phyloP scores from a whole-genome alignment of 1,140 invertebrate species.

The Aphelinus atriplicis region DNA sequence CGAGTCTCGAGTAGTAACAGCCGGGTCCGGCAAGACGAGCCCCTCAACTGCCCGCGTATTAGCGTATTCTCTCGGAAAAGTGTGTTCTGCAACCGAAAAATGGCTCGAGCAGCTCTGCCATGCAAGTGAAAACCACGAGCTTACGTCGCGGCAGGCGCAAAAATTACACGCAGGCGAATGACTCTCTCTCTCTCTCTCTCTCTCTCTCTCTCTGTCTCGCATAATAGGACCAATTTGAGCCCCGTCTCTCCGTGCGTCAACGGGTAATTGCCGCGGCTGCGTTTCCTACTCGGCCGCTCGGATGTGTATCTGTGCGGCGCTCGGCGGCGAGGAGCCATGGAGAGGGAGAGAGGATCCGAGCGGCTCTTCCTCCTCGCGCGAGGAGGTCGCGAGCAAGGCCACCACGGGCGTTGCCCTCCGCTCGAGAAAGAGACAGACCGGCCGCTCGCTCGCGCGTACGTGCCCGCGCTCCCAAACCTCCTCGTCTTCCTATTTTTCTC shows the following conservation, averaged over 20 bases:
- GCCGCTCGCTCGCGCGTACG: neutral
- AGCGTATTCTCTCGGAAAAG: too few species aligned
- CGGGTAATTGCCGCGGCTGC: conserved; percentile 19
- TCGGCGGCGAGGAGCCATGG: neutral
- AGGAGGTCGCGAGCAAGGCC: conserved; percentile 65
- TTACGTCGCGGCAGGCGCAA: too few species aligned
- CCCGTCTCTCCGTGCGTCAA: too few species aligned
- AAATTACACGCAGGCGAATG: neutral
- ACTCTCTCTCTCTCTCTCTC: neutral
- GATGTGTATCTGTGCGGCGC: neutral
- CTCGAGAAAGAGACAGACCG: neutral
- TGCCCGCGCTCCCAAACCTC: neutral
- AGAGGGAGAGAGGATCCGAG: conserved; percentile 27
- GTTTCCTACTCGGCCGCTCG: conserved; percentile 22
- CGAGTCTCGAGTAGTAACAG: too few species aligned
- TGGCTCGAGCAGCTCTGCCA: too few species aligned
- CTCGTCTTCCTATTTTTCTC: conserved; percentile 5
- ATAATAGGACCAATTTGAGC: neutral
- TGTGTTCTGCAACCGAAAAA: too few species aligned
- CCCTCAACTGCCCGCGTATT: too few species aligned
- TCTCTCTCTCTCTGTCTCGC: neutral
- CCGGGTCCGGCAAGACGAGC: too few species aligned
- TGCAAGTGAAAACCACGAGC: too few species aligned
- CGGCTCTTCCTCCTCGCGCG: conserved; percentile 46
- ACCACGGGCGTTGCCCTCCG: conserved; percentile 60